phyloP scores from a whole-genome alignment of 2,888 invertebrate genomes.

The Eupithecia pulchellata region DNA sequence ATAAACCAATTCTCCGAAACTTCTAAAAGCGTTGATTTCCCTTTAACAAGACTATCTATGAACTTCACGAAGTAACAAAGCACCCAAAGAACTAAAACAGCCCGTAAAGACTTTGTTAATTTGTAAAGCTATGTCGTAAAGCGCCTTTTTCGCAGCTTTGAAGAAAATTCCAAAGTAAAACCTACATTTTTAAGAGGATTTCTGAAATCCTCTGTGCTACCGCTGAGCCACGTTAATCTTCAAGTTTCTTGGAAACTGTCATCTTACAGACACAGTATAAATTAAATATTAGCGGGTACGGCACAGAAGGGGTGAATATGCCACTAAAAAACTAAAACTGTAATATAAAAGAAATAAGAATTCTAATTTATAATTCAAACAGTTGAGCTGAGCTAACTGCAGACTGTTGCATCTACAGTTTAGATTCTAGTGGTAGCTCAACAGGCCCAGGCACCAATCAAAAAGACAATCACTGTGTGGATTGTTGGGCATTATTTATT shows the following conservation, averaged over 20 bases:
- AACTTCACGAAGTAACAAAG: neutral
- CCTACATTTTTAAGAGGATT: constrained; percentile 27
- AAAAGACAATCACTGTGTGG: no score
- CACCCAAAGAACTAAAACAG: constrained; percentile 13
- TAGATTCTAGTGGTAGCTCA: no score
- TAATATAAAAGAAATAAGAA: no score
- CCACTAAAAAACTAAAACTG: no score
- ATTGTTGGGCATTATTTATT: no score
- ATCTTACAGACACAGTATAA: neutral
- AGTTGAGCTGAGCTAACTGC: no score
- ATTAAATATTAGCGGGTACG: neutral
- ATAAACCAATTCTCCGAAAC: neutral
- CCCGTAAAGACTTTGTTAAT: constrained; percentile 19
- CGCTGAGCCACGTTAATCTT: constrained; percentile 9
- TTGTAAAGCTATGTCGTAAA: constrained; percentile 16
- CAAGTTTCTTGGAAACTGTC: constrained; percentile 4
- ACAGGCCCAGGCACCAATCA: no score
- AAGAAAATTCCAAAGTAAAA: constrained; percentile 25
- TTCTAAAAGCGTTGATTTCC: neutral
- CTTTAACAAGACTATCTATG: neutral
- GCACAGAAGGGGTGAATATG: neutral
- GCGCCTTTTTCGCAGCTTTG: constrained; percentile 18
- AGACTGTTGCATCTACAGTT: no score
- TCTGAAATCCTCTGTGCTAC: constrained; percentile 6
- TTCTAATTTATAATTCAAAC: no score